Conservation (phyloP, 2,797 vertebrate species). For the Mormyrus proboscirostris region DNA sequence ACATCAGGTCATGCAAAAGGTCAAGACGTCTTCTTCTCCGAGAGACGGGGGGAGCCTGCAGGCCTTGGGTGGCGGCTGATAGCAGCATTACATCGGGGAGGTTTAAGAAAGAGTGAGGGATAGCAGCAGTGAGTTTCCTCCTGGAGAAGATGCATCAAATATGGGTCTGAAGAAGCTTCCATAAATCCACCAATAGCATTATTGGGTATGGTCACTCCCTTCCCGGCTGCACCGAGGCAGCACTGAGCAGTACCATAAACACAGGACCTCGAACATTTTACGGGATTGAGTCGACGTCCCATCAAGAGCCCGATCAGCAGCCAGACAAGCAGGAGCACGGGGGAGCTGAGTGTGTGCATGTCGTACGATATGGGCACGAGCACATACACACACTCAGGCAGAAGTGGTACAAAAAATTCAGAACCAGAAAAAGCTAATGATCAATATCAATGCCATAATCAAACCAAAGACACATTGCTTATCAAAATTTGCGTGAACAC, state of each 20-base stretch:
- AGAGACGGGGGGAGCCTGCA: neutral
- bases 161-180: neutral
- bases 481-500: conserved; percentile 7
- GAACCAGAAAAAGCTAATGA: neutral
- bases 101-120: neutral
- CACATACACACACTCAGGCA: neutral
- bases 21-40: neutral
- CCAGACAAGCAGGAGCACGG: neutral
- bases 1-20: neutral
- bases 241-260: neutral
- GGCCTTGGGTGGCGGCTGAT: neutral
- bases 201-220: neutral
- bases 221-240: neutral
- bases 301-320: neutral
- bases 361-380: neutral
- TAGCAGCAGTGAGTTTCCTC: neutral
- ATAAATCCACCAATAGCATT: neutral
- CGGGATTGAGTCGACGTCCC: neutral
- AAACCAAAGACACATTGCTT: neutral
- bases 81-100: neutral
- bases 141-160: neutral
- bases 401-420: neutral
- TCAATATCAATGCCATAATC: neutral
- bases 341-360: neutral
- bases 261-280: neutral